phyloP scores from a whole-genome alignment of 2,888 invertebrate species.

The Poecilobothrus nobilitatus region DNA sequence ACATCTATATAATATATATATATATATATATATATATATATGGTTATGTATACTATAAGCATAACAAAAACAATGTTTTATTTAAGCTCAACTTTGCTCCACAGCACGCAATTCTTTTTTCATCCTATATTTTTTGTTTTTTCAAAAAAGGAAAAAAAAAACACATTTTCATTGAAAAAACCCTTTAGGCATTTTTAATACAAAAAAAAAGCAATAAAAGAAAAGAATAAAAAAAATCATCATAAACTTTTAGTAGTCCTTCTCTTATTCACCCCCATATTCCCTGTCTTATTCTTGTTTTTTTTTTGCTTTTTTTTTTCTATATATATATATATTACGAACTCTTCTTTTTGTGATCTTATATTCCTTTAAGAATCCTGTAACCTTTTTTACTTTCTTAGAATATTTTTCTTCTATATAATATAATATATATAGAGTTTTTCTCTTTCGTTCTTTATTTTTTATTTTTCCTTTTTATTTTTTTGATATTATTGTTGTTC shows the following conservation, averaged over 20 bases:
- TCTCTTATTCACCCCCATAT: background rate
- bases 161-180: conserved; percentile 10
- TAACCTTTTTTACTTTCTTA: background rate
- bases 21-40: too few relatives aligned
- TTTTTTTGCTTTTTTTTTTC: too few relatives aligned
- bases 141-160: background rate
- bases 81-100: background rate
- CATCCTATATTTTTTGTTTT: background rate
- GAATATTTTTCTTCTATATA: too few relatives aligned
- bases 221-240: too few relatives aligned
- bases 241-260: background rate
- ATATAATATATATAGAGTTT: too few relatives aligned
- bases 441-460: too few relatives aligned
- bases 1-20: too few relatives aligned
- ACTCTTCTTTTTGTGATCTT: background rate
- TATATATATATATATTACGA: too few relatives aligned
- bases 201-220: background rate
- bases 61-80: background rate
- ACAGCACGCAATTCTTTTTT: conserved; percentile 6
- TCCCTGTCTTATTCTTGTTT: background rate
- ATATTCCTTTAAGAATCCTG: background rate
- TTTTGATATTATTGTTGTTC: too few relatives aligned
- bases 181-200: conserved; percentile 12
- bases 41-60: too few relatives aligned
- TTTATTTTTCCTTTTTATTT: too few relatives aligned